A percentile compares a stretch with the other conserved stretches of the same genome.
These are phyloP conservation scores for Pseudomyrmex cubaensis DNA, from an alignment of 1,140 invertebrate species.

Conservation along the genomic window DNA sequence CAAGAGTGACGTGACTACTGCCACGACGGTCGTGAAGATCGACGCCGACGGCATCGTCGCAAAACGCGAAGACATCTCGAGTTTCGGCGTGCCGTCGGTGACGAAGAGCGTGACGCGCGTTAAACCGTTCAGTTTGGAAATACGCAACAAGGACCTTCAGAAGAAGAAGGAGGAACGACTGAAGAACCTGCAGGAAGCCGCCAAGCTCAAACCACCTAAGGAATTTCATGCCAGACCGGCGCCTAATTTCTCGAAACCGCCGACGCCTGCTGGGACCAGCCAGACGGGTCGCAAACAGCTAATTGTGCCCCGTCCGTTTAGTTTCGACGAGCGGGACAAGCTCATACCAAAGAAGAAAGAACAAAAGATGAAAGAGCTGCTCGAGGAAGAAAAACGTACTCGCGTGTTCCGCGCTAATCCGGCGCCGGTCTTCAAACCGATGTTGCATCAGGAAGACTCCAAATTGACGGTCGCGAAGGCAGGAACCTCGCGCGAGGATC, in stretches of 20 bases:
- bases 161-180: conserved; percentile 86
- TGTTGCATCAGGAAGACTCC: conserved; percentile 68
- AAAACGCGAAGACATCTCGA: conserved; percentile 73
- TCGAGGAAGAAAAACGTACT: conserved; percentile 81
- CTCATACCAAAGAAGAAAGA: conserved; percentile 83
- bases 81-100: conserved; percentile 78
- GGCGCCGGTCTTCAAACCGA: conserved; percentile 80
- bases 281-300: background rate
- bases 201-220: conserved; percentile 71
- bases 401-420: conserved; percentile 85
- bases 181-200: conserved; percentile 79
- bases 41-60: conserved; percentile 68
- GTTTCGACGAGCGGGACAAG: conserved; percentile 86
- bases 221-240: conserved; percentile 84
- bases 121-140: conserved; percentile 86
- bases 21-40: conserved; percentile 62
- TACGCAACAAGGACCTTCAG: conserved; percentile 82
- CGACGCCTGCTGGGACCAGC: conserved; percentile 61
- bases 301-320: conserved; percentile 82
- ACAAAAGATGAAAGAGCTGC: conserved; percentile 84
- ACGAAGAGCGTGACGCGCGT: conserved; percentile 55
- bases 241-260: conserved; percentile 56
- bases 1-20: conserved; percentile 23
- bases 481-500: background rate
- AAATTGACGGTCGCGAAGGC: conserved; percentile 27